These are phyloP conservation scores for Murina feae DNA, from an alignment of 2,113 vertebrate genomes.

Conservation along the genomic window DNA sequence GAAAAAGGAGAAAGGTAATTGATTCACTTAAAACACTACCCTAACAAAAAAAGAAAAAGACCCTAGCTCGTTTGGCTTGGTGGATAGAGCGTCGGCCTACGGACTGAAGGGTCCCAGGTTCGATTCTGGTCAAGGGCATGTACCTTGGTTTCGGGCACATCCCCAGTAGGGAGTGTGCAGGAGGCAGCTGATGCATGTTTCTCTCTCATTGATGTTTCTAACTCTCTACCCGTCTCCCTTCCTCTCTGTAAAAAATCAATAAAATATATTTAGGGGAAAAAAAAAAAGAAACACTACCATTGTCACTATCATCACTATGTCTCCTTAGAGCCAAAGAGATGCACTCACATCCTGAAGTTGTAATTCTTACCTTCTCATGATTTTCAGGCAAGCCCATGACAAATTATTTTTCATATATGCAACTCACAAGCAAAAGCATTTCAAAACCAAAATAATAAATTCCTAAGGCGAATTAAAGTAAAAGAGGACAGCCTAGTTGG, in stretches of 20 bases:
- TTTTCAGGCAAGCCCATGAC: background rate
- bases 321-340: background rate
- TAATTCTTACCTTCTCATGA: background rate
- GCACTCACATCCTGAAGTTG: background rate
- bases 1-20: background rate
- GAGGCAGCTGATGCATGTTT: too few species aligned
- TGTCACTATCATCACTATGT: background rate
- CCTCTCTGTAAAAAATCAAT: too few species aligned
- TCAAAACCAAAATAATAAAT: constrained; percentile 46
- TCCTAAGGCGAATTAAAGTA: constrained; percentile 1
- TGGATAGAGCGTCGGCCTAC: too few species aligned
- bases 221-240: too few species aligned
- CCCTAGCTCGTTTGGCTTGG: too few species aligned
- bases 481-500: background rate
- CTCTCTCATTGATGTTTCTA: too few species aligned
- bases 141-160: too few species aligned
- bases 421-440: constrained; percentile 25
- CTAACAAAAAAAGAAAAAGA: background rate
- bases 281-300: background rate
- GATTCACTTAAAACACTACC: background rate
- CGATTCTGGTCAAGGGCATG: too few species aligned
- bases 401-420: constrained; percentile 18
- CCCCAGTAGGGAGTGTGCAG: too few species aligned
- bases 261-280: too few species aligned
- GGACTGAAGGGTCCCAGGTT: too few species aligned